Base-by-base conservation (phyloP, 2,888 invertebrate species). In the Phrixothrix hirtus region DNA sequence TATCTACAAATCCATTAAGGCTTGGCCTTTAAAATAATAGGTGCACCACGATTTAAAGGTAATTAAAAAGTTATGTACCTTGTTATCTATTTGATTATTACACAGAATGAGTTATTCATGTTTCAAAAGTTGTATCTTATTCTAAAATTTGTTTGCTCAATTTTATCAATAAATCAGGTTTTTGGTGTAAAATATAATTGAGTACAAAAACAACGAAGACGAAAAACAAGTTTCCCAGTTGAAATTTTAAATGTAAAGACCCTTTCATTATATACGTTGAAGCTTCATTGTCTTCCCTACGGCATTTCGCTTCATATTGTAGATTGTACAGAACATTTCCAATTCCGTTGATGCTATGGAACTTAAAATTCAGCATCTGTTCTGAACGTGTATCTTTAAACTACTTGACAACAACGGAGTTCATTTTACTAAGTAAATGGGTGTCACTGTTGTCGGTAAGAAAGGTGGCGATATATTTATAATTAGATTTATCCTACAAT, bases 341-440 rank as follows among this genome's bases (percentile, higher is more conserved):
- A 25, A 38, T 38, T 38, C 26, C 6, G 38, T 38, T 27, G 38
- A 27, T 38, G 38, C 7, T 21, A 7, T 25, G 21, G 14, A 38
- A 38, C 38, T 38, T 38, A 38, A 38, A 38, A 38, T 38, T 38
- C 38, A 38, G 13, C 38, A 38, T 25, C 38, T 38, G 38, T 26
- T 26, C 25, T 38, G 25, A 13, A 26, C 26, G 13, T 27, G 38
- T 38, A 13, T 9, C 25, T 27, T 36, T 38, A 3, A 31, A 31
- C 13, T 31, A 31, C 13, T 10, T 9, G 9, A 11, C 11, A 29
- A 29, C 29, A 29, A 29, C 2, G 29, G 3, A 10, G 29, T 29
- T 29, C 29, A 31, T 31, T 31, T 31, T 31, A 11, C 12, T 10
- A 31, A 31, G 31, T 31, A 29, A 29, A 29, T 10, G 29, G n/a